Evolutionary conservation across 2,888 invertebrate genomes (phyloP), one percentile per base, ranked within the genome.

Genomic region (Eudasyphora cyanicolor): DNA sequence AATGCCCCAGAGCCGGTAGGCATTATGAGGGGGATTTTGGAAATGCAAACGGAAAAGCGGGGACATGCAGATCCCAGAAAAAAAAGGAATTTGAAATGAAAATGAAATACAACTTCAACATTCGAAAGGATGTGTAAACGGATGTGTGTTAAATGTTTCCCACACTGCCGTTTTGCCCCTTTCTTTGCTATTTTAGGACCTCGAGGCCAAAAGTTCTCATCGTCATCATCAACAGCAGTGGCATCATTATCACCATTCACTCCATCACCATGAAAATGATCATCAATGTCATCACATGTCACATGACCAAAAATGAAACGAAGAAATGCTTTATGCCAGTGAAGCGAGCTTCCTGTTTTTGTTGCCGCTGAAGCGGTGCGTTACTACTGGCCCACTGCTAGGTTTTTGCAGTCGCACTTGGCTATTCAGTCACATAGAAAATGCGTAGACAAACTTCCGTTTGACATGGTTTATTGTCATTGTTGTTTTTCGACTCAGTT

Each of bases 391-490:
- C 17, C 62, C n/a, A n/a, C n/a, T n/a, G 62, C 24, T 62, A 8
- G 62, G 62, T 5, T 19, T 49, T 4, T 45, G n/a, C 19, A 14
- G 24, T 57, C 74, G 62, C 32, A n/a, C 70, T 57, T 24, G 54
- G n/a, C n/a, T 45, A 83, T 77, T 83, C 83, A 80, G 70, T 80
- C 83, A 80, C 71, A 80, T 75, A 83, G 80, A 83, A 83, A 80
- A 83, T 83, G 83, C 80, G 83, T 80, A 80, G 80, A 83, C 80
- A 83, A 83, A 80, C 74, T 83, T 80, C 83, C 83, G 75, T 83
- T 83, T 83, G 75, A 80, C 77, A 83, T 80, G 77, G 77, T 80
- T 80, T 83, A 83, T 83, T 79, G 69, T 79, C 62, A 21, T 24
- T 77, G 45, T 49, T 69, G 71, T 73, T n/a, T n/a, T n/a, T n/a